These are phyloP conservation scores for Drosophila acutilabella DNA, from an alignment of 2,888 invertebrate genomes.

Conservation along the genomic window DNA sequence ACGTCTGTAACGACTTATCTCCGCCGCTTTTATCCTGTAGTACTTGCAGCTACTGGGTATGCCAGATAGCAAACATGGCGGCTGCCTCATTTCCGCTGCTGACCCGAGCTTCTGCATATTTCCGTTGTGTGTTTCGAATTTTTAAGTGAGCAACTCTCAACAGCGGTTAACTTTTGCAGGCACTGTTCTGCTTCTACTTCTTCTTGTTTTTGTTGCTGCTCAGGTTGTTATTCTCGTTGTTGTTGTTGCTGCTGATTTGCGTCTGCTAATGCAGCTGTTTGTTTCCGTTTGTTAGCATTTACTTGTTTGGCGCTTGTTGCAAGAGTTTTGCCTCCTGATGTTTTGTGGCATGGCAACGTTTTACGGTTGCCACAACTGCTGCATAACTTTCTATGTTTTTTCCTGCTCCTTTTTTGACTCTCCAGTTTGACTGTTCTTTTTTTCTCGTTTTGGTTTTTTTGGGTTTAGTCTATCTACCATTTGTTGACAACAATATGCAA, in stretches of 20 bases:
- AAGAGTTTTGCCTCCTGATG: slow-evolving; percentile 26
- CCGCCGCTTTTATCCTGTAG: neutral
- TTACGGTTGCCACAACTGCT: slow-evolving; percentile 46
- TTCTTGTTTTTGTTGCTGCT: slow-evolving; percentile 32
- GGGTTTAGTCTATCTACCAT: slow-evolving; percentile 39
- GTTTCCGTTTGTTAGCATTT: slow-evolving; percentile 78
- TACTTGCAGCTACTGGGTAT: slow-evolving; percentile 2
- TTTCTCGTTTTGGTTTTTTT: neutral
- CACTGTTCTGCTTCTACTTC: slow-evolving; percentile 26
- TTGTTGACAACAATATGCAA: slow-evolving; percentile 47
- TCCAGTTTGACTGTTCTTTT: slow-evolving; percentile 48
- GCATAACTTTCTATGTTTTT: slow-evolving; percentile 31
- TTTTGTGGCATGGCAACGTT: slow-evolving; percentile 49
- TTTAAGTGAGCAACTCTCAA: slow-evolving; percentile 79
- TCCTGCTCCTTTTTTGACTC: slow-evolving; percentile 36
- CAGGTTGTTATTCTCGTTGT: slow-evolving; percentile 21
- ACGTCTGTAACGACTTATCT: too few species aligned
- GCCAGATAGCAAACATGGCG: slow-evolving; percentile 55
- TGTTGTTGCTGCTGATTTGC: slow-evolving; percentile 55
- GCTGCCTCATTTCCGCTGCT: slow-evolving; percentile 78
- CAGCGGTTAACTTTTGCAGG: slow-evolving; percentile 50
- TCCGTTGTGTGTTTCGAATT: slow-evolving; percentile 82
- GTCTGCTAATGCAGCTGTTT: slow-evolving; percentile 78
- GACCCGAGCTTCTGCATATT: slow-evolving; percentile 78
- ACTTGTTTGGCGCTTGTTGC: slow-evolving; percentile 59